Percentiles rank a stretch among this genome's conserved stretches.
Evolutionary conservation across 2,888 invertebrate genomes (phyloP).

Genomic region (Lepidocyrtinus sp.): DNA sequence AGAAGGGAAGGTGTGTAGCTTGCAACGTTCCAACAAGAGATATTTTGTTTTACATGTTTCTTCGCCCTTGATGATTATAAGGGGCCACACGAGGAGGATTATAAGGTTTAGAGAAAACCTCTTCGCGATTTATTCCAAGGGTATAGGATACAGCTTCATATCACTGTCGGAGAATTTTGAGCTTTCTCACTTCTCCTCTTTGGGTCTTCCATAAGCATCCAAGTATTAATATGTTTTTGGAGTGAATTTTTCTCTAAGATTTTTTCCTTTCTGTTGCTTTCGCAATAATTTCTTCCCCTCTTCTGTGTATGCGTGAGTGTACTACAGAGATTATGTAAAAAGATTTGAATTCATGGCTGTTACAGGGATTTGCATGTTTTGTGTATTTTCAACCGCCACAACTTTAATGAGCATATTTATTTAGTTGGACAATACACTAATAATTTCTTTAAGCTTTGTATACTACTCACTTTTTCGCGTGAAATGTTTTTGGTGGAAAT

Average conservation of each 20-base stretch:
- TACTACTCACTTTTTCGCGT: no score
- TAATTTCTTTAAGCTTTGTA: no score
- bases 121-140: no score
- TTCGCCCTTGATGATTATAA: neutral
- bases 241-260: neutral
- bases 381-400: conserved; percentile 54
- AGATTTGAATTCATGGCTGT: conserved; percentile 58
- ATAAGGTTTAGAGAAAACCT: neutral
- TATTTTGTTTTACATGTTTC: neutral
- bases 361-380: conserved; percentile 62
- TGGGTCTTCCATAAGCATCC: neutral
- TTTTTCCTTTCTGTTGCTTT: neutral
- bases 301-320: conserved; percentile 27
- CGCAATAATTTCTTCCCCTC: no score
- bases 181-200: conserved; percentile 20
- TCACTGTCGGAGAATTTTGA: neutral
- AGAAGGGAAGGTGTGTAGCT: neutral
- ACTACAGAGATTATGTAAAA: conserved; percentile 56
- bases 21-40: no score
- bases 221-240: neutral
- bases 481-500: no score
- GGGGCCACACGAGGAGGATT: neutral
- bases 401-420: conserved; percentile 63
- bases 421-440: conserved; percentile 62
- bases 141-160: no score